Evolutionary conservation across 2,113 vertebrate genomes (phyloP).

Genomic region (Rhegmatorhina hoffmannsi): DNA sequence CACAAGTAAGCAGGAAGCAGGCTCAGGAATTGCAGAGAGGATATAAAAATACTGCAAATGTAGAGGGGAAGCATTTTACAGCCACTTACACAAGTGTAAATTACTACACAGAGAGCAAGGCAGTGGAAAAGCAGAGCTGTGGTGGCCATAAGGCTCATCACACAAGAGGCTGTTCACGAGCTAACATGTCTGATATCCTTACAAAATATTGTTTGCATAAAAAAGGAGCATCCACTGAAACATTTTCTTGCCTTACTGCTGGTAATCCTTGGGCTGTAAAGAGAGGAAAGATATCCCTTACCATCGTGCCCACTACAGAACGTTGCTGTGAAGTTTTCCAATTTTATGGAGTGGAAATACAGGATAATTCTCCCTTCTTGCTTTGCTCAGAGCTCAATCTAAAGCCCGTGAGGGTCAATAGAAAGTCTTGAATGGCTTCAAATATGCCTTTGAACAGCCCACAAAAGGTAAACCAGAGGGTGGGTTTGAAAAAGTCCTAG

Average conservation of each 20-base stretch:
- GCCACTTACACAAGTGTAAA: slow-evolving; percentile 33
- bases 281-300: not conserved
- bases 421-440: not conserved
- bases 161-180: not conserved
- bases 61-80: slow-evolving; percentile 53
- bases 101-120: slow-evolving; percentile 44
- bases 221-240: not conserved
- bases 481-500: not conserved
- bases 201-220: not conserved
- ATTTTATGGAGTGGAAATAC: not conserved
- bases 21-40: slow-evolving; percentile 3
- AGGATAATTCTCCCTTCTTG: not conserved
- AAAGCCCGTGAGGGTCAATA: not conserved
- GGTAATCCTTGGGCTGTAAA: not conserved
- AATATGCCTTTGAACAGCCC: not conserved
- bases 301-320: not conserved
- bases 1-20: slow-evolving; percentile 16
- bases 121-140: slow-evolving; percentile 51
- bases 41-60: slow-evolving; percentile 41
- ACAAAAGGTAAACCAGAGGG: not conserved
- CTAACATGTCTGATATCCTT: not conserved
- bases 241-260: not conserved
- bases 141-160: slow-evolving; percentile 26
- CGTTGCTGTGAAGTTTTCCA: not conserved
- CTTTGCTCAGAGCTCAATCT: not conserved